These are phyloP conservation scores for Balaeniceps rex DNA, from an alignment of 2,113 vertebrate genomes.

Conservation along the genomic window DNA sequence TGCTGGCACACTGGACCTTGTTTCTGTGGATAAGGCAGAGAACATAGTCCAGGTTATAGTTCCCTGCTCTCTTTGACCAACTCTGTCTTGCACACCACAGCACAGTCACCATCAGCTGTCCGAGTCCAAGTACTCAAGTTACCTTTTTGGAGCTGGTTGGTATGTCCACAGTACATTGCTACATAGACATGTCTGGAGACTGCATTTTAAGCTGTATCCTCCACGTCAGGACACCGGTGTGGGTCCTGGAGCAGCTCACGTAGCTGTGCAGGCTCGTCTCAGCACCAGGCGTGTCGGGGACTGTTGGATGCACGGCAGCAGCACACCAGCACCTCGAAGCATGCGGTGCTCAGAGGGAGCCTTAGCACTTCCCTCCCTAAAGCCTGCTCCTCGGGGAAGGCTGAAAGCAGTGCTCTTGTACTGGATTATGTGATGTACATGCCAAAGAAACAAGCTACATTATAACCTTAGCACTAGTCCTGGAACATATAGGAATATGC, in stretches of 20 bases:
- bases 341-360: background rate
- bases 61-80: background rate
- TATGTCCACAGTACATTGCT: background rate
- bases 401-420: background rate
- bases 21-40: background rate
- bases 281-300: background rate
- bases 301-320: background rate
- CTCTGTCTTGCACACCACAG: background rate
- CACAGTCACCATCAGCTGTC: background rate
- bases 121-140: background rate
- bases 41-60: background rate
- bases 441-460: background rate
- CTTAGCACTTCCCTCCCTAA: background rate
- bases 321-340: background rate
- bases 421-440: background rate
- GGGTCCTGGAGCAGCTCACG: background rate
- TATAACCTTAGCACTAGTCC: background rate
- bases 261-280: background rate
- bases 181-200: background rate
- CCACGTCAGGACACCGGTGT: fast-evolving
- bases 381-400: background rate
- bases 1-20: background rate
- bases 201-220: background rate
- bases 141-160: background rate
- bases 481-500: background rate